Evolutionary conservation across 37 sponge, comb jelly and placozoan species (phyloP).

Genomic region (Beroe forskalii): DNA sequence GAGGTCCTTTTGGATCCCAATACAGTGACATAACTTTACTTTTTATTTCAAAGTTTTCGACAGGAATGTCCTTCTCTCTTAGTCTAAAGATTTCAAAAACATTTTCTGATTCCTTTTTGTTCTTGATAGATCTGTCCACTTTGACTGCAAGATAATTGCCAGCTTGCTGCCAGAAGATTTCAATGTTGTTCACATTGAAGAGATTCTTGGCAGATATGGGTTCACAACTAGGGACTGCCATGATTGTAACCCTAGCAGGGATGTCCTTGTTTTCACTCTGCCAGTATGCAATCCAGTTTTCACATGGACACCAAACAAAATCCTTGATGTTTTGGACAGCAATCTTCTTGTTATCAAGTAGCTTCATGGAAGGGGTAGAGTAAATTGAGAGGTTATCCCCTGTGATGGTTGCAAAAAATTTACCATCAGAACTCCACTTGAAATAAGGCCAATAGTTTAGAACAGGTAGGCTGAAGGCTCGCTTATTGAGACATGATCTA

Average conservation of each 20-base stretch:
- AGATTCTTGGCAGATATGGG: conserved; percentile 89
- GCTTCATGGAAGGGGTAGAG: conserved; percentile 68
- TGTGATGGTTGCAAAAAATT: conserved; percentile 80
- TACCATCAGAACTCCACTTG: conserved; percentile 90
- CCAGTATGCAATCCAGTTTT: conserved; percentile 91
- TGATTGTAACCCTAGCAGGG: conserved; percentile 91
- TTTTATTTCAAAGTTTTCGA: conserved; percentile 94
- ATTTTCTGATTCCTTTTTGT: conserved; percentile 81
- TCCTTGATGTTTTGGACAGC: conserved; percentile 69
- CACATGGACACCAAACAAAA: conserved; percentile 88
- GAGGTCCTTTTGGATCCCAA: conserved; percentile 88
- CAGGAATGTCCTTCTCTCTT: conserved; percentile 87
- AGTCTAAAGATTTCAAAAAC: conserved; percentile 92
- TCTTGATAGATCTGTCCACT: conserved; percentile 82
- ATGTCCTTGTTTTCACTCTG: conserved; percentile 81
- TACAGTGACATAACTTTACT: conserved; percentile 70
- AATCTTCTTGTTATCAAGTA: conserved; percentile 62
- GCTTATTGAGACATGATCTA: conserved; percentile 73
- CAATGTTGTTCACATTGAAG: conserved; percentile 82
- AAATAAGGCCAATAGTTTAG: conserved; percentile 90
- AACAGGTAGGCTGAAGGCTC: conserved; percentile 73
- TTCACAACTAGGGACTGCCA: conserved; percentile 79
- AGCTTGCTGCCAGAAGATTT: conserved; percentile 89
- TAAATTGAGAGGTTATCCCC: conserved; percentile 82
- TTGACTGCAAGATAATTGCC: conserved; percentile 87